These are phyloP conservation scores for Lacerta bilineata DNA, from an alignment of 2,797 vertebrate species.

Conservation along the genomic window DNA sequence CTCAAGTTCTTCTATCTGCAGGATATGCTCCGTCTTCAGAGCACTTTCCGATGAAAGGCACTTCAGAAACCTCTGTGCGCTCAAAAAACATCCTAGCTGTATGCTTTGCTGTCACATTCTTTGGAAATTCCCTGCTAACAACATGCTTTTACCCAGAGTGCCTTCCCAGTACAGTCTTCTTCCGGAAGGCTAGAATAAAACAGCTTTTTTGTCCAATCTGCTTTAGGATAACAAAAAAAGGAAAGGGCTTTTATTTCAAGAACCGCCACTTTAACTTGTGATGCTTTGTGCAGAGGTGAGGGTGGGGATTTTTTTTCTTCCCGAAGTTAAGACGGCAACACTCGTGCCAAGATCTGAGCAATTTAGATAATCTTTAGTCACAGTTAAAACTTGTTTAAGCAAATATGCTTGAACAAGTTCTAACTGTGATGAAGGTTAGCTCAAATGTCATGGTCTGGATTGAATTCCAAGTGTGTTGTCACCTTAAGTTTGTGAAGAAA, in stretches of 20 bases:
- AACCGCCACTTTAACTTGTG: constrained; percentile 25
- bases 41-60: background rate
- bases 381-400: constrained; percentile 45
- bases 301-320: background rate
- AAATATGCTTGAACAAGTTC: no score
- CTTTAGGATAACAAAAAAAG: constrained; percentile 35
- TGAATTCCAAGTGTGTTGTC: no score
- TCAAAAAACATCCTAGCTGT: background rate
- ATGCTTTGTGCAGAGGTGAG: accelerated
- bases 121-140: background rate
- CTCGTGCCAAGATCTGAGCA: constrained; percentile 38
- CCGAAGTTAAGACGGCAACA: constrained; percentile 10
- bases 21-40: background rate
- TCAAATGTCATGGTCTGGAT: no score
- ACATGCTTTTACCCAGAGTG: constrained; percentile 18
- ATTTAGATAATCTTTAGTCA: constrained; percentile 47
- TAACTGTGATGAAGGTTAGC: no score
- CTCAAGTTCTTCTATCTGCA: background rate
- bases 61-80: background rate
- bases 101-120: background rate
- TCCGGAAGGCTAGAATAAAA: constrained; percentile 42
- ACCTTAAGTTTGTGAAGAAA: no score
- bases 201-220: background rate
- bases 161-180: constrained; percentile 30
- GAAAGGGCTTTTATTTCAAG: constrained; percentile 23